Conservation (phyloP, 1,140 invertebrate species). For the Lordiphosa stackelbergi region DNA sequence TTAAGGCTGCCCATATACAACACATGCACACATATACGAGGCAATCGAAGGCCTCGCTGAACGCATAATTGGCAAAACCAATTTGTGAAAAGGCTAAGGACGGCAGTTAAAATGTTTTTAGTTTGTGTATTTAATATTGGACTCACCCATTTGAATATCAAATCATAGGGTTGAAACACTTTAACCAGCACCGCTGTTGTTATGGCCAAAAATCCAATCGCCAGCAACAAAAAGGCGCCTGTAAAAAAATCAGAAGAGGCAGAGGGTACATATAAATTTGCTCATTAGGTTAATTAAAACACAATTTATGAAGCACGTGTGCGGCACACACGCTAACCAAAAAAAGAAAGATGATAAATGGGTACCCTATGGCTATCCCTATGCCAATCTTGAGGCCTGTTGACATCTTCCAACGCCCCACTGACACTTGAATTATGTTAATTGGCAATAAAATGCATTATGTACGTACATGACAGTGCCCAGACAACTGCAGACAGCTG, state of each 20-base stretch:
- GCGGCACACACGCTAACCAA: constrained; percentile 12
- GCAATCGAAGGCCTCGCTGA: constrained; percentile 27
- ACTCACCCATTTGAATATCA: constrained; percentile 83
- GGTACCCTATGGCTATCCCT: constrained; percentile 3
- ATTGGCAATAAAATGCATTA: constrained; percentile 20
- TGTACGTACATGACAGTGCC: constrained; percentile 15
- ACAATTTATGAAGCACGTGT: constrained; percentile 32
- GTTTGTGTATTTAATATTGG: constrained; percentile 30
- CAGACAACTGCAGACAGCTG: constrained; percentile 24
- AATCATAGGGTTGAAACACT: constrained; percentile 83
- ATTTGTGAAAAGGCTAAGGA: constrained; percentile 43
- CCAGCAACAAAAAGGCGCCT: constrained; percentile 84
- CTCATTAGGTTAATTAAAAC: constrained; percentile 52
- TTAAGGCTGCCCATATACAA: constrained; percentile 8
- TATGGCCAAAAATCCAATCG: constrained; percentile 82
- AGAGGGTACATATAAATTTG: constrained; percentile 47
- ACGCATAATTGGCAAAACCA: constrained; percentile 30
- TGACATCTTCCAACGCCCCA: background rate
- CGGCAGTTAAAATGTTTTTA: constrained; percentile 40
- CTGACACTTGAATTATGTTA: constrained; percentile 22
- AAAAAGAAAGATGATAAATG: constrained; percentile 14
- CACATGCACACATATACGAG: background rate
- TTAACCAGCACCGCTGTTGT: constrained; percentile 81
- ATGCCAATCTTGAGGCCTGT: too few species aligned
- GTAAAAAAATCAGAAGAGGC: constrained; percentile 73